Conservation (phyloP, 2,888 invertebrate species). For the Oligia fasciuncula region DNA sequence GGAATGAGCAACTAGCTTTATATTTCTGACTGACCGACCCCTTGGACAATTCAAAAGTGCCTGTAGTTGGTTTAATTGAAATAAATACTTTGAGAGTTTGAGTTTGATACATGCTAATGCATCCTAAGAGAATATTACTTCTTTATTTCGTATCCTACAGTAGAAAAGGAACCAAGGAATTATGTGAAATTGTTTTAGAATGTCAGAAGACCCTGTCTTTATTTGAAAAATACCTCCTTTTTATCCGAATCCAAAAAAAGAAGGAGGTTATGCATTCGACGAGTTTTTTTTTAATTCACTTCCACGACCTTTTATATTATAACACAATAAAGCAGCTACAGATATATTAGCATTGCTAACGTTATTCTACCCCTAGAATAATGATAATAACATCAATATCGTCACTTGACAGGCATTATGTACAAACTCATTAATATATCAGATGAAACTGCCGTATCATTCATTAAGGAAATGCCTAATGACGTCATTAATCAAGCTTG, state of each 20-base stretch:
- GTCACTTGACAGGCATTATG: conserved; percentile 31
- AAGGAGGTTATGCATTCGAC: neutral
- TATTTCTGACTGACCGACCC: too few species aligned
- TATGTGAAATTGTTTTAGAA: neutral
- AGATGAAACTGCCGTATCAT: conserved; percentile 37
- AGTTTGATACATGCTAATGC: too few species aligned
- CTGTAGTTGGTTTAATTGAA: too few species aligned
- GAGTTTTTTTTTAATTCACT: neutral
- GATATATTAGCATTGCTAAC: neutral
- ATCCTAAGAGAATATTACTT: neutral
- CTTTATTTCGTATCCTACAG: neutral
- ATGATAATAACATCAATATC: conserved; percentile 32
- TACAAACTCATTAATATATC: conserved; percentile 45
- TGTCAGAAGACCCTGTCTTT: neutral
- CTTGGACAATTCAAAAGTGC: too few species aligned
- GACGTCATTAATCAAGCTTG: conserved; percentile 47
- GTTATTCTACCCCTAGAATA: conserved; percentile 5
- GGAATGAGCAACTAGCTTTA: too few species aligned
- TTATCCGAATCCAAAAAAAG: neutral
- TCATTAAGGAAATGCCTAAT: conserved; percentile 50
- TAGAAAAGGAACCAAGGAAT: neutral
- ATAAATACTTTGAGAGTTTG: too few species aligned
- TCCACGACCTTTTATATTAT: too few species aligned
- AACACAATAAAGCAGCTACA: neutral
- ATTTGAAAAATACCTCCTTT: neutral